phyloP scores from a whole-genome alignment of 2,797 vertebrate genomes.

The Tauraco hartlaubi region DNA sequence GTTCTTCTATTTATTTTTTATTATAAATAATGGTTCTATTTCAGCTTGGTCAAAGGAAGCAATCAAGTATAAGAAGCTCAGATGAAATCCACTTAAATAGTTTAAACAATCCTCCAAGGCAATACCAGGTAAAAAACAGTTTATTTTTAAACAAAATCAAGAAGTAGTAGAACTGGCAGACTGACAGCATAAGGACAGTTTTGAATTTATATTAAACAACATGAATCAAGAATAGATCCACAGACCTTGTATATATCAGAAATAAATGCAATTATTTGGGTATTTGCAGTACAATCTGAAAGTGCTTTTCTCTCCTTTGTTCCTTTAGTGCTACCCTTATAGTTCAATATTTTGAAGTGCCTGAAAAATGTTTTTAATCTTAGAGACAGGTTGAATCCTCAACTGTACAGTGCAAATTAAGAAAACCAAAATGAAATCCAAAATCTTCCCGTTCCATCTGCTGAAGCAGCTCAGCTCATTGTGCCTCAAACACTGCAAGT shows the following conservation, averaged over 20 bases:
- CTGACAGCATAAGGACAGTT: neutral
- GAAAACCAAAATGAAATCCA: neutral
- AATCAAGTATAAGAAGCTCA: constrained; percentile 83
- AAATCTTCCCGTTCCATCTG: neutral
- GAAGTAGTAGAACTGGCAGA: neutral
- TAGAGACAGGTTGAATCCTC: neutral
- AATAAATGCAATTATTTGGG: neutral
- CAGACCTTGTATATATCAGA: neutral
- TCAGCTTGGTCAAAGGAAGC: constrained; percentile 87
- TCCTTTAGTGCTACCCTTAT: neutral
- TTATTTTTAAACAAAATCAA: neutral
- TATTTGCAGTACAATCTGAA: neutral
- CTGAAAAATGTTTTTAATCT: neutral
- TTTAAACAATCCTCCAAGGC: constrained; percentile 81
- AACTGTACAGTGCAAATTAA: neutral
- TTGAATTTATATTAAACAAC: neutral
- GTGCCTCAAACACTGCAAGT: neutral
- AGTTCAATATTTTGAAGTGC: neutral
- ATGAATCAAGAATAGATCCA: neutral
- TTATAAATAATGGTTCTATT: constrained; percentile 55
- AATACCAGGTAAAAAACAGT: constrained; percentile 89
- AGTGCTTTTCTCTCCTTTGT: neutral
- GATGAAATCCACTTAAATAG: constrained; percentile 82
- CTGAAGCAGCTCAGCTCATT: neutral
- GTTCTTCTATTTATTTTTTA: neutral